Evolutionary conservation across 2,113 vertebrate genomes (phyloP).

Genomic region (Pachypanchax playfairii): DNA sequence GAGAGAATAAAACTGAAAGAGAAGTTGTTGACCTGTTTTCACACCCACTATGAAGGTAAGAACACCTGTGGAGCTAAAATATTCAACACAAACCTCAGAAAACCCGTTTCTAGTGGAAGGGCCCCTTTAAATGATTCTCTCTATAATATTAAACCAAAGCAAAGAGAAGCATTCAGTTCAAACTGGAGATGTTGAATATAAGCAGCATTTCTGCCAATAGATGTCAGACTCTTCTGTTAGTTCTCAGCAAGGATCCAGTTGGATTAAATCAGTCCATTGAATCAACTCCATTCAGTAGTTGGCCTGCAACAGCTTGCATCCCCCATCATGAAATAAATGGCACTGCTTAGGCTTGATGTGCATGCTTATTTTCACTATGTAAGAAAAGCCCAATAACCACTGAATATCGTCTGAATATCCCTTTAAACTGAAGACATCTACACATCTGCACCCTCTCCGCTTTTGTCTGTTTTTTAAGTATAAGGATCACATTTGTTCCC

Average conservation of each 20-base stretch:
- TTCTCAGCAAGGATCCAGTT: constrained; percentile 20
- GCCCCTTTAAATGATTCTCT: no score
- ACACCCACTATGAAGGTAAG: no score
- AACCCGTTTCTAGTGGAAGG: no score
- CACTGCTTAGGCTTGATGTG: constrained; percentile 27
- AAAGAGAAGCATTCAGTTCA: constrained; percentile 12
- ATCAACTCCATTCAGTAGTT: constrained; percentile 26
- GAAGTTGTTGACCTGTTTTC: no score
- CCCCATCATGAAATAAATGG: constrained; percentile 31
- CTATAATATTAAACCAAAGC: no score
- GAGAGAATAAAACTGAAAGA: no score
- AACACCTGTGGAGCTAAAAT: no score
- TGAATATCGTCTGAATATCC: constrained; percentile 6
- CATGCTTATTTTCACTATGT: constrained; percentile 20
- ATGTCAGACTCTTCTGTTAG: constrained; percentile 39
- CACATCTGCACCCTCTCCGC: constrained; percentile 1
- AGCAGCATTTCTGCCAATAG: constrained; percentile 29
- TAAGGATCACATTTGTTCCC: constrained; percentile 53
- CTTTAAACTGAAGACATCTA: constrained; percentile 21
- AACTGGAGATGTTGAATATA: constrained; percentile 12
- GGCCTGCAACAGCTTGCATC: constrained; percentile 15
- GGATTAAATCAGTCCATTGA: constrained; percentile 45
- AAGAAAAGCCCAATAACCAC: constrained; percentile 19
- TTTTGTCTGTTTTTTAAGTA: constrained; percentile 7
- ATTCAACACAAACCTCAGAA: no score